Evolutionary conservation across 2,113 vertebrate species (phyloP), one percentile per base, ranked within the genome.

Genomic region (Ptyas mucosa): DNA sequence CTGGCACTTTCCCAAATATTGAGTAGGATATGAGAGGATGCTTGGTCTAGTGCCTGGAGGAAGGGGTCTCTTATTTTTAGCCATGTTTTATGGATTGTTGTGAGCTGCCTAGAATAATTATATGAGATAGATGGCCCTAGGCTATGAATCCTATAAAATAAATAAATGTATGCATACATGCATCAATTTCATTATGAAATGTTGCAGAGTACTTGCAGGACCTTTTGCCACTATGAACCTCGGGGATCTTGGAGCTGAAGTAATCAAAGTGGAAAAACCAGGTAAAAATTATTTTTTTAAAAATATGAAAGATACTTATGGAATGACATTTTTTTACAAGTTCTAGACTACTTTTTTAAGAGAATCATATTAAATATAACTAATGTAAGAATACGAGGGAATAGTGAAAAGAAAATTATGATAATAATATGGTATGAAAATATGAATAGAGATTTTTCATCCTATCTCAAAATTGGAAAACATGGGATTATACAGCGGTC

Each of bases 181-280:
- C 64, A 69, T 69, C 5, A 61, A n/a, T 26, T 0, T 92, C 0
- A 15, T 57, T 94, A 29, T 96, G 85, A 58, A 85, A 94, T 91
- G n/a, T 96, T 97, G 14, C 96, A 99, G 99, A 92, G 98, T 99
- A 12, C 97, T 99, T 97, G 99, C 99, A 1, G 99, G 99, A 85
- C 99, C 99, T 23, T 99, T 99, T 96, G 98, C 99, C 92, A 99
- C 99, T 61, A 99, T 99, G 99, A 99, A 99, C 96, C 98, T 99
- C 87, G 99, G 98, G 96, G 99, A 99, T 94, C 97, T 99, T 91
- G 99, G 99, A 92, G 99, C 99, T 57, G 99, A 99, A 96, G 97
- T 99, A 55, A 99, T 99, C 95, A 99, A 99, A 97, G 99, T 99
- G 91, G 99, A 99, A 98, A 98, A 97, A 96, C 99, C 99, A 97